These are phyloP conservation scores for Triplophysa yarkandensis DNA, from an alignment of 2,797 vertebrate genomes.

Conservation along the genomic window DNA sequence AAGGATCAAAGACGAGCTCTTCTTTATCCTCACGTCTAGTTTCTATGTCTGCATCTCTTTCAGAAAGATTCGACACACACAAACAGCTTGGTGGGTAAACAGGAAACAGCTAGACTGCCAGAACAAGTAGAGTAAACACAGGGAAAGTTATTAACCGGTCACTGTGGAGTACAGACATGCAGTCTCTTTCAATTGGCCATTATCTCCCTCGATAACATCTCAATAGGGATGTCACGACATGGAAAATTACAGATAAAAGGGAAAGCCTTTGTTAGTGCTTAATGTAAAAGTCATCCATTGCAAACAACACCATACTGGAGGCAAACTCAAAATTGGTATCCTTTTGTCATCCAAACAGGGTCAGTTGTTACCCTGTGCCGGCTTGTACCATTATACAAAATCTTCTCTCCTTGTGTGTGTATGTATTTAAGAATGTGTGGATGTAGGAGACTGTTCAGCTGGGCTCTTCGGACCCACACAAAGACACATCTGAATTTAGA, in stretches of 20 bases:
- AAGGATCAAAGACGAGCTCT: not conserved
- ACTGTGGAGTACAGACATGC: slow-evolving; percentile 34
- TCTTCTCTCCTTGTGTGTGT: not conserved
- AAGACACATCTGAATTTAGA: slow-evolving; percentile 52
- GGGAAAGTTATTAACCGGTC: slow-evolving; percentile 54
- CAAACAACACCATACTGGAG: slow-evolving; percentile 4
- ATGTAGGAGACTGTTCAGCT: slow-evolving; percentile 35
- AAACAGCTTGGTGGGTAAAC: slow-evolving; percentile 33
- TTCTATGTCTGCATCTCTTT: slow-evolving; percentile 5
- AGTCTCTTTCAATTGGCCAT: slow-evolving; percentile 23
- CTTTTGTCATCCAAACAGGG: slow-evolving; percentile 7
- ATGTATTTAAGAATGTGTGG: slow-evolving; percentile 9
- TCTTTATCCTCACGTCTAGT: slow-evolving; percentile 14
- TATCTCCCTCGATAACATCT: slow-evolving; percentile 20
- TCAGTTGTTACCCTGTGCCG: slow-evolving; percentile 5
- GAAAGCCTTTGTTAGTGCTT: slow-evolving; percentile 19
- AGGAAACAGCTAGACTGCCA: slow-evolving; percentile 46
- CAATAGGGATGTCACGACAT: slow-evolving; percentile 32
- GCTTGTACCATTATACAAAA: slow-evolving; percentile 11
- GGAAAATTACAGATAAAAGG: slow-evolving; percentile 25
- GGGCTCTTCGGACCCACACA: slow-evolving; percentile 47
- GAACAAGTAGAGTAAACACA: slow-evolving; percentile 47
- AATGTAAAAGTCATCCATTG: slow-evolving; percentile 24
- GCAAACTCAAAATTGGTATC: slow-evolving; percentile 16
- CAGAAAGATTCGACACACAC: not conserved